phyloP scores from a whole-genome alignment of 2,888 invertebrate genomes.

The Drosophila pullipes region DNA sequence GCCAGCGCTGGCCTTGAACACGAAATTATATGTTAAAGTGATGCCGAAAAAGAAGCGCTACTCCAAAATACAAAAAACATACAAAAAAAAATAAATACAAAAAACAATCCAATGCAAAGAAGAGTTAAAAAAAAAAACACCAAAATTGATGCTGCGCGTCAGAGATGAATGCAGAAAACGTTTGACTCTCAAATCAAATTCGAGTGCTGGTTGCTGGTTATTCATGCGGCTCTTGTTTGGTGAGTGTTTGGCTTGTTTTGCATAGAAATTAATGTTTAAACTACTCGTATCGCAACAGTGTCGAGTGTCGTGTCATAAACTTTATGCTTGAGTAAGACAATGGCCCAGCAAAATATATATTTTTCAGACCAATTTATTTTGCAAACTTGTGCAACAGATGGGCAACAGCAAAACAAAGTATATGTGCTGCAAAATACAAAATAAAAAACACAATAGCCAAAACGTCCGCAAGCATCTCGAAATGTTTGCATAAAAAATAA shows the following conservation, averaged over 20 bases:
- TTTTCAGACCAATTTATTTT: constrained; percentile 63
- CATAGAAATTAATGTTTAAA: constrained; percentile 62
- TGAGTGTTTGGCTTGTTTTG: constrained; percentile 49
- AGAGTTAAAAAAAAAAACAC: neutral
- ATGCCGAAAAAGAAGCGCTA: constrained; percentile 31
- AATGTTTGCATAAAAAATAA: constrained; percentile 45
- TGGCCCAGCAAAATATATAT: constrained; percentile 38
- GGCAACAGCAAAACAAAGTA: constrained; percentile 12
- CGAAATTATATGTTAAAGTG: constrained; percentile 64
- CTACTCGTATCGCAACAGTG: constrained; percentile 46
- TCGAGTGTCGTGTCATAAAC: constrained; percentile 60
- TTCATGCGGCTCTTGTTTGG: constrained; percentile 32
- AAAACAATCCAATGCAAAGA: constrained; percentile 9
- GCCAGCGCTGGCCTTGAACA: constrained; percentile 79
- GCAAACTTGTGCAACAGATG: constrained; percentile 65
- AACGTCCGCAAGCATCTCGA: constrained; percentile 47
- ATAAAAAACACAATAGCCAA: constrained; percentile 23
- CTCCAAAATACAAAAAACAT: constrained; percentile 4
- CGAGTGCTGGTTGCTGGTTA: constrained; percentile 6
- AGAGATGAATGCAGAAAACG: constrained; percentile 52
- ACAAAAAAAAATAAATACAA: neutral
- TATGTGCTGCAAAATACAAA: constrained; percentile 12
- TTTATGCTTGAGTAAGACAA: constrained; percentile 79
- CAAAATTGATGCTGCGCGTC: constrained; percentile 7
- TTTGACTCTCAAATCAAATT: constrained; percentile 9